These are phyloP conservation scores for Agonopterix subpropinquella DNA, from an alignment of 2,888 invertebrate species.

Conservation along the genomic window DNA sequence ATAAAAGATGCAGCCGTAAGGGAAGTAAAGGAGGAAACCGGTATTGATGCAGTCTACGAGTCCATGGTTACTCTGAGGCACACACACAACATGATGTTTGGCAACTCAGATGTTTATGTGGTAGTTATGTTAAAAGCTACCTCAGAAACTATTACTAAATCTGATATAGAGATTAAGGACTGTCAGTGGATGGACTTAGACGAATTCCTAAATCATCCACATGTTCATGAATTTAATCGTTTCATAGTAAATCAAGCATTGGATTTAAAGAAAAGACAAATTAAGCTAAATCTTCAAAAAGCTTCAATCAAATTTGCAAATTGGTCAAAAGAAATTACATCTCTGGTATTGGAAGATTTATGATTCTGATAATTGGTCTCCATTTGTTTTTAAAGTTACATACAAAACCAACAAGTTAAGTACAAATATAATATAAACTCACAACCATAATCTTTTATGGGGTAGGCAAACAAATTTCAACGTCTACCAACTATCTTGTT, in stretches of 20 bases:
- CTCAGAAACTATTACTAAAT: conserved; percentile 78
- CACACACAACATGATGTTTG: conserved; percentile 83
- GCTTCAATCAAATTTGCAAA: conserved; percentile 44
- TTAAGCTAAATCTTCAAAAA: conserved; percentile 76
- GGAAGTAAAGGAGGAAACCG: conserved; percentile 95
- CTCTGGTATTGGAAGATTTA: conserved; percentile 47
- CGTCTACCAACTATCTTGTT: no score
- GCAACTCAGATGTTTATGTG: conserved; percentile 91
- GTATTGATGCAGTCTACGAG: conserved; percentile 83
- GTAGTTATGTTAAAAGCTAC: conserved; percentile 83
- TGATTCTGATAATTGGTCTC: conserved; percentile 8
- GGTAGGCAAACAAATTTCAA: no score
- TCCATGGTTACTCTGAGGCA: conserved; percentile 87
- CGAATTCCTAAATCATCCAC: conserved; percentile 81
- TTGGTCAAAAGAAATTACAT: conserved; percentile 44
- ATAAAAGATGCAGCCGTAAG: conserved; percentile 87
- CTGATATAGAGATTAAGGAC: conserved; percentile 85
- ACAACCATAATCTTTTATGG: no score
- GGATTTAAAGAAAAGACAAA: conserved; percentile 77
- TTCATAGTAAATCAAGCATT: conserved; percentile 80
- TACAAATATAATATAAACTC: no score
- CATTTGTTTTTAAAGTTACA: no score
- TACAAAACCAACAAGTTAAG: no score
- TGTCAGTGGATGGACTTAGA: conserved; percentile 89
- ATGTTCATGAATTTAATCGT: conserved; percentile 83